Percentiles rank a stretch among this genome's conserved stretches.
Evolutionary conservation across 2,797 vertebrate genomes (phyloP).

Genomic region (Vultur gryphus): DNA sequence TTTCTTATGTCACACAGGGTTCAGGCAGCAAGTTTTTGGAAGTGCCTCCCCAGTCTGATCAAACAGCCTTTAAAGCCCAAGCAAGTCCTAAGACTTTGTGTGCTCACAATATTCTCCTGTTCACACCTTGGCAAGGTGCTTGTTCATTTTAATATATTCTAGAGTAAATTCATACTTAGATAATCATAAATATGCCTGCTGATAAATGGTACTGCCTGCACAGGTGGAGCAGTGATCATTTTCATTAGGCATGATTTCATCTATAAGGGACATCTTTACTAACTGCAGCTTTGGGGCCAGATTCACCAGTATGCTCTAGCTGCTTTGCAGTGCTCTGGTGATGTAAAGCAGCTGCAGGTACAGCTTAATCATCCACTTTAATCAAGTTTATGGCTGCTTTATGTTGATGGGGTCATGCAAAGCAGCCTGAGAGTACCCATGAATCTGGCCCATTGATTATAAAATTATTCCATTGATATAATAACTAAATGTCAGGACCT

Average conservation of each 20-base stretch:
- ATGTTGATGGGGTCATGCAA: not conserved
- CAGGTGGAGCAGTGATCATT: not conserved
- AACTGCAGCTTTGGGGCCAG: not conserved
- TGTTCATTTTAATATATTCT: not conserved
- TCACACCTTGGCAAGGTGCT: not conserved
- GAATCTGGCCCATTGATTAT: not conserved
- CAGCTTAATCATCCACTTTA: not conserved
- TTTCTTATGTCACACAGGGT: not conserved
- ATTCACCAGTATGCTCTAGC: not conserved
- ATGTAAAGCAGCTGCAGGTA: not conserved
- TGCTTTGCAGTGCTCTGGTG: not conserved
- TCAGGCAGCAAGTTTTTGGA: not conserved
- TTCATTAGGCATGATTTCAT: not conserved
- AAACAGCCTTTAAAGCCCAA: not conserved
- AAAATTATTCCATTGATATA: not conserved
- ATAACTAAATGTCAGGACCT: not conserved
- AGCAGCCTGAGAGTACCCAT: not conserved
- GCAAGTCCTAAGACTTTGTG: not conserved
- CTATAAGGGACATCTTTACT: not conserved
- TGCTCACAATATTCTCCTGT: not conserved
- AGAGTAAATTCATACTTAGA: not conserved
- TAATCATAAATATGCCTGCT: not conserved
- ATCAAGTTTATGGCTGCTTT: constrained; percentile 2
- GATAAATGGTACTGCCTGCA: not conserved
- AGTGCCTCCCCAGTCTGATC: not conserved